Evolutionary conservation across 2,797 vertebrate genomes (phyloP), one percentile per base, ranked within the genome.

Genomic region (Telmatherina bonti): DNA sequence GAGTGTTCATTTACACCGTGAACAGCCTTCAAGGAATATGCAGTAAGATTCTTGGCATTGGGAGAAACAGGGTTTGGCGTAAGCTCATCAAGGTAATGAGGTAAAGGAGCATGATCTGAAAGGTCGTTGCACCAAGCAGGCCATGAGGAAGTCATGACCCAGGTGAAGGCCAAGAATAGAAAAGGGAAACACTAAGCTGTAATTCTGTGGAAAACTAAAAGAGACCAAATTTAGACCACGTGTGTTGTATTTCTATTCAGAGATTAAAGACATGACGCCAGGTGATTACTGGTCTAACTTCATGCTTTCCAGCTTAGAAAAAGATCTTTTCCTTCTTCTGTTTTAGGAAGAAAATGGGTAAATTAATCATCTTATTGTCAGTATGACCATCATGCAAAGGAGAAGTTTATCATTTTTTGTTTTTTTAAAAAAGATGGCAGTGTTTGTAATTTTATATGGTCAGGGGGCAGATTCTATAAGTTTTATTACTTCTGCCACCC

Each of bases 41-140:
- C 7, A 18, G 93, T 92, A 94, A 94, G 94, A 94, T 95, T 96
- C 95, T 94, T 94, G 92, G 90, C 92, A 95, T 94, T 94, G 89
- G 30, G 93, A 94, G 94, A 94, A 93, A 92, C 91, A 89, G 89
- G 38, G 29, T 43, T 53, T 16, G 33, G 92, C 94, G 91, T 95
- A 96, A 96, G 94, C 94, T 94, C 94, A 95, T 96, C 95, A 96
- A 92, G 90, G 91, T 94, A 96, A 96, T 95, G 93, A 95, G 95
- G 96, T 97, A 93, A 96, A 94, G 94, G 63, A 33, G 92, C 93
- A 94, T 93, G 94, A 96, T 96, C 95, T 96, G 95, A 96, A 96
- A 95, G 96, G 95, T 94, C 92, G 93, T 93, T 91, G 26, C 65
- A 51, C 69, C 49, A 49, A 55, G 26, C 38, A 47, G 30, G 61